phyloP scores from a whole-genome alignment of 2,888 invertebrate genomes.

The Hymenopus coronatus region DNA sequence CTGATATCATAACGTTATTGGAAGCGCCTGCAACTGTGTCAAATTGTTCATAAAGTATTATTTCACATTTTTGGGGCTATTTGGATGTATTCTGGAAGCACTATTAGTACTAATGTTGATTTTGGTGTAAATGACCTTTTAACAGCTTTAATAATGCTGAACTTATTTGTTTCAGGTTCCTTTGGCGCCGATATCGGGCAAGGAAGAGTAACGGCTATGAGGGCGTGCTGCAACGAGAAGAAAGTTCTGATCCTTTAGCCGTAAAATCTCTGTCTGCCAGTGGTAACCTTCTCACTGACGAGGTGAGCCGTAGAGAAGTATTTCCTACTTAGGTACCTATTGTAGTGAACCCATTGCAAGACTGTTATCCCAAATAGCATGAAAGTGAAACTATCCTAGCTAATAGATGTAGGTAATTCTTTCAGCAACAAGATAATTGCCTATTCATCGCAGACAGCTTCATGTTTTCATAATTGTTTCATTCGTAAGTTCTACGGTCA shows the following conservation, averaged over 20 bases:
- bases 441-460: no score
- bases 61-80: background rate
- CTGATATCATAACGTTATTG: no score
- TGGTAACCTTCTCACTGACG: conserved; percentile 41
- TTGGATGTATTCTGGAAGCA: background rate
- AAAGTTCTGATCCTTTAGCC: conserved; percentile 46
- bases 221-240: conserved; percentile 48
- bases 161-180: conserved; percentile 46
- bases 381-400: no score
- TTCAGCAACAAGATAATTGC: no score
- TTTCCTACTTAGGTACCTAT: background rate
- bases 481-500: no score
- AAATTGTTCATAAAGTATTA: no score
- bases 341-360: background rate
- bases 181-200: conserved; percentile 54
- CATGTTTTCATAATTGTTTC: no score
- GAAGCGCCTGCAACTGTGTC: no score
- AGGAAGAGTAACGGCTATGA: conserved; percentile 50
- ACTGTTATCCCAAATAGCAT: no score
- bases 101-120: background rate
- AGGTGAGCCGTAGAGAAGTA: conserved; percentile 35
- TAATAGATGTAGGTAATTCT: no score
- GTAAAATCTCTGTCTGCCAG: conserved; percentile 39
- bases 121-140: background rate
- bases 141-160: no score